Percentiles rank a stretch among this genome's conserved stretches.
Evolutionary conservation across 2,113 vertebrate species (phyloP).

Genomic region (Mirounga angustirostris): DNA sequence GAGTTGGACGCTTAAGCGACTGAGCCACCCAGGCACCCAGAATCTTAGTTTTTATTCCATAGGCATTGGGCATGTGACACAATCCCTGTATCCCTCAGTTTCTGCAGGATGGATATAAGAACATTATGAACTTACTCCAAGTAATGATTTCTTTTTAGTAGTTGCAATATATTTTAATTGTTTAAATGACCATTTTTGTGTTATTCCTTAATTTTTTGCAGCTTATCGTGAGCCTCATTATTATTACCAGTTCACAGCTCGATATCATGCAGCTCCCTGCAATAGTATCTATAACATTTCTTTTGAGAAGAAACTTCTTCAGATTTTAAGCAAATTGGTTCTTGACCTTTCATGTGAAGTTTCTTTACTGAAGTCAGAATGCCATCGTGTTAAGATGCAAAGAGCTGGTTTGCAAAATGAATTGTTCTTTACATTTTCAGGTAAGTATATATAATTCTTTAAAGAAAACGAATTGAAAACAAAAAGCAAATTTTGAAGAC

Average conservation of each 20-base stretch:
- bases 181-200: neutral
- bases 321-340: constrained; percentile 78
- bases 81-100: neutral
- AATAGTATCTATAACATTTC: constrained; percentile 78
- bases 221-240: constrained; percentile 77
- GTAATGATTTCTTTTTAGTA: neutral
- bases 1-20: neutral
- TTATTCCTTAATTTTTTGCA: constrained; percentile 60
- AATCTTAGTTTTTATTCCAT: neutral
- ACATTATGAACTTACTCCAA: neutral
- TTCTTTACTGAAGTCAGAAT: constrained; percentile 81
- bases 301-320: constrained; percentile 82
- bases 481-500: neutral
- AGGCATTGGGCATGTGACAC: neutral
- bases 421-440: constrained; percentile 85
- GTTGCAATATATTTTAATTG: neutral
- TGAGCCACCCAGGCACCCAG: neutral
- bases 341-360: constrained; percentile 80
- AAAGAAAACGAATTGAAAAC: neutral
- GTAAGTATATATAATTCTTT: constrained; percentile 67
- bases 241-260: constrained; percentile 80
- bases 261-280: constrained; percentile 78
- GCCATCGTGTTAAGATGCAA: constrained; percentile 85
- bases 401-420: constrained; percentile 84
- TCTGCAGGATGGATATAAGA: neutral